Base-by-base conservation (phyloP, 2,888 invertebrate genomes). In the Temnothorax ravouxi region DNA sequence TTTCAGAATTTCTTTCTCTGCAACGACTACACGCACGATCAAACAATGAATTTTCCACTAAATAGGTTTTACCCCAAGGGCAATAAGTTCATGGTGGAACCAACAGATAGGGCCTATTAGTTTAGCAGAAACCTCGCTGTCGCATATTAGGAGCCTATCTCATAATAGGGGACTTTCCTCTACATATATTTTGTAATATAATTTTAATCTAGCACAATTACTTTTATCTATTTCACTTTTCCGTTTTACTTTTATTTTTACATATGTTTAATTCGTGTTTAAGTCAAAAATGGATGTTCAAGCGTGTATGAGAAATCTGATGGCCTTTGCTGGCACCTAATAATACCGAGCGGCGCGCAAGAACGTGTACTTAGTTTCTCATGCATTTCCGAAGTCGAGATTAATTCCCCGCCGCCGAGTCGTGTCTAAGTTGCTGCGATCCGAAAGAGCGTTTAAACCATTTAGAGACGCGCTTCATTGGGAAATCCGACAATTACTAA, bases 401-500 rank as follows among this genome's bases (percentile, higher is more conserved):
- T 80, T 80, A 80, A 80, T 80, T 72, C 79, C 50, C 18, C 38
- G 71, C 59, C 72, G 79, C 38, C 34, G 21, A 72, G 56, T 59
- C 54, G n/a, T 69, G 56, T 79, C 71, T 79, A 80, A 80, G 79
- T 59, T 38, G 21, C 21, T 21, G 72, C 72, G 25, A 59, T 47
- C 59, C 50, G 59, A 80, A 79, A 72, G 72, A 72, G 18, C 72
- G 59, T 80, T 80, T 80, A 80, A 72, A 80, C 72, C 79, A 80
- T 80, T 80, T 80, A 80, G 59, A 72, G 72, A 80, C 79, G 79
- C 79, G 72, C n/a, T 72, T 67, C 77, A 72, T 75, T 75, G 89
- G 82, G 87, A 91, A 90, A 89, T 86, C 90, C 86, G 92, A 92
- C 92, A 89, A 85, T 88, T 91, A 92, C 88, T 90, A 91, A 92